phyloP scores from a whole-genome alignment of 2,888 invertebrate genomes.

The Tribolium freemani region DNA sequence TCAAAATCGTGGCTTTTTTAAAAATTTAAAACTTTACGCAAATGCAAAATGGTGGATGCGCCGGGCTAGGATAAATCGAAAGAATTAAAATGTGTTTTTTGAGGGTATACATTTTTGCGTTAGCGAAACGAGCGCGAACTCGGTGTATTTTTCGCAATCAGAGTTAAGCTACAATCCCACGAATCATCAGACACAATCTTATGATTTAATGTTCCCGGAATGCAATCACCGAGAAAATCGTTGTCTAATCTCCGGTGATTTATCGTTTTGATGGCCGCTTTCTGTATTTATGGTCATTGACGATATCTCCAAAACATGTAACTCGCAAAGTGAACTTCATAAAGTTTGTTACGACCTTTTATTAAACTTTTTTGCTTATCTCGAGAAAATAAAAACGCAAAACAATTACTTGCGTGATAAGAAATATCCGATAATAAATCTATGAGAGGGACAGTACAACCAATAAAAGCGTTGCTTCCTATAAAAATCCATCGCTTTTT shows the following conservation, averaged over 20 bases:
- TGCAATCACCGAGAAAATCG: constrained; percentile 15
- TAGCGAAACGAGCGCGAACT: no score
- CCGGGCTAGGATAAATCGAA: no score
- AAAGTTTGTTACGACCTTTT: constrained; percentile 12
- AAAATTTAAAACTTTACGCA: no score
- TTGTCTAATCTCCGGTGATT: constrained; percentile 27
- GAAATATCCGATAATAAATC: constrained; percentile 26
- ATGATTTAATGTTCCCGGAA: constrained; percentile 10
- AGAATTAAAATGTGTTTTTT: no score
- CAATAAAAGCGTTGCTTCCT: constrained; percentile 11
- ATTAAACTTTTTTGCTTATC: constrained; percentile 30
- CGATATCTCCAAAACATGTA: constrained; percentile 18
- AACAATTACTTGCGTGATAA: constrained; percentile 12
- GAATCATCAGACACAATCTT: background rate
- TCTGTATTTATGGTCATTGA: constrained; percentile 16
- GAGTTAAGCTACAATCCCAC: background rate
- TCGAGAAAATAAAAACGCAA: constrained; percentile 3
- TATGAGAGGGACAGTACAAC: constrained; percentile 14
- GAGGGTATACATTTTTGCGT: no score
- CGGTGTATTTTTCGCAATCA: no score
- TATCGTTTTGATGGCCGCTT: constrained; percentile 9
- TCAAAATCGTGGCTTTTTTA: no score
- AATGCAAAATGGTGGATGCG: no score
- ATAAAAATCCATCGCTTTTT: constrained; percentile 17
- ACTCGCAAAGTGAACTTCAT: constrained; percentile 8